Evolutionary conservation across 1,140 invertebrate species (phyloP).

Genomic region (Ceratosolen fusciceps): DNA sequence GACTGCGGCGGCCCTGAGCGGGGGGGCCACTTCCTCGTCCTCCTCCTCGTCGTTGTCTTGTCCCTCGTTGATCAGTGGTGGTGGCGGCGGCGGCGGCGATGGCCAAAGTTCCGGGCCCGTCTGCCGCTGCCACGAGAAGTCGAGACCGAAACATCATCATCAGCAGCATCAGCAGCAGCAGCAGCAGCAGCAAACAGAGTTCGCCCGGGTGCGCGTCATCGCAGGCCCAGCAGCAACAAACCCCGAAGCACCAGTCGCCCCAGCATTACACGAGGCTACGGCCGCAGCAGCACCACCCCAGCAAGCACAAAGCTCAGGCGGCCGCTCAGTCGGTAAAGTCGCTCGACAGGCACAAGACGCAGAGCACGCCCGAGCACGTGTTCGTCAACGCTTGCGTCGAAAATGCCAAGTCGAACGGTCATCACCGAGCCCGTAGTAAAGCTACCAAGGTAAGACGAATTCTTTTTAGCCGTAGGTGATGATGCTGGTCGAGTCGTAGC

Average conservation of each 20-base stretch:
- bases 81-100: constrained; percentile 41
- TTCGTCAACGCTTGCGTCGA: neutral
- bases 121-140: constrained; percentile 66
- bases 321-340: neutral
- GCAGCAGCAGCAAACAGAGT: constrained; percentile 48
- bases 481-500: too few relatives aligned
- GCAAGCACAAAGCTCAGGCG: neutral
- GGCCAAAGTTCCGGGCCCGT: constrained; percentile 48
- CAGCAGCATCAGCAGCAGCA: constrained; percentile 55
- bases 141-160: too few relatives aligned
- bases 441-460: constrained; percentile 30
- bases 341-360: neutral
- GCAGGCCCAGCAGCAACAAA: neutral
- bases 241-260: constrained; percentile 10
- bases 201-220: too few relatives aligned
- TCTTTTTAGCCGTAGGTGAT: too few relatives aligned
- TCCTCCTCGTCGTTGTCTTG: too few relatives aligned
- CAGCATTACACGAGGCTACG: constrained; percentile 20
- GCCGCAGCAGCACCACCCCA: constrained; percentile 39
- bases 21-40: constrained; percentile 52
- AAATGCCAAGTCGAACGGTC: constrained; percentile 1
- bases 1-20: constrained; percentile 71
- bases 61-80: too few relatives aligned
- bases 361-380: neutral
- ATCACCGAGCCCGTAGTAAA: constrained; percentile 27